Base-by-base conservation (phyloP, 2,888 invertebrate genomes). In the Deladenus siricidicola region DNA sequence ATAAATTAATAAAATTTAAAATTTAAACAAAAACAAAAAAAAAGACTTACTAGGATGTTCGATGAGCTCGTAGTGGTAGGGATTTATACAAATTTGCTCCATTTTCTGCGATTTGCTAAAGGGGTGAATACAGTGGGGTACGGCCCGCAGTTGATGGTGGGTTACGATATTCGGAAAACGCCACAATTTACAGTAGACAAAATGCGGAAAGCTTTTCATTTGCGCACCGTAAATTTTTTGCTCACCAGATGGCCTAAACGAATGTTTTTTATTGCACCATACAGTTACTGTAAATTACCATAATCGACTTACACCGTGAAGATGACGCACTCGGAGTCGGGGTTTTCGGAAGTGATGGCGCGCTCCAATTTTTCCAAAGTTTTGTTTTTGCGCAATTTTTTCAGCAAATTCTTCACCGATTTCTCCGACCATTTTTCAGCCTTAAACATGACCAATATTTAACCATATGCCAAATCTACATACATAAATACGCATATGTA, bases 51-150 rank as follows among this genome's bases (percentile, higher is more conserved):
- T 24, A 2, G 59, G 58, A 19, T 56, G 42, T 29, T 68, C 57
- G 47, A 66, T 67, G 23, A 29, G 17, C 47, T 65, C 56, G 47
- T 69, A 69, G 43, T 69, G 69, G 42, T 64, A 69, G 6, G 69
- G 69, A 45, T 68, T 69, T 49, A 69, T 58, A 45, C 69, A 69
- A n/a, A 68, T 39, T 30, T 62, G 47, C 1, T 57, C 54, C 56
- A 64, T 61, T 23, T 54, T 28, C 24, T 45, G 55, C 21, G 58
- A 43, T 47, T 70, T 67, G 58, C 58, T 53, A 39, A 67, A 67
- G 6, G 62, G 59, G 42, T 66, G 57, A 29, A 54, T 21, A 43
- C 67, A 67, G 44, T 64, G 65, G 19, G 57, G 4, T 21, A 59
- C 29, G 17, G 58, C 52, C 1, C 62, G 53, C 29, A 67, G 56